Evolutionary conservation across 2,113 vertebrate species (phyloP).

Genomic region (Pterocles gutturalis): DNA sequence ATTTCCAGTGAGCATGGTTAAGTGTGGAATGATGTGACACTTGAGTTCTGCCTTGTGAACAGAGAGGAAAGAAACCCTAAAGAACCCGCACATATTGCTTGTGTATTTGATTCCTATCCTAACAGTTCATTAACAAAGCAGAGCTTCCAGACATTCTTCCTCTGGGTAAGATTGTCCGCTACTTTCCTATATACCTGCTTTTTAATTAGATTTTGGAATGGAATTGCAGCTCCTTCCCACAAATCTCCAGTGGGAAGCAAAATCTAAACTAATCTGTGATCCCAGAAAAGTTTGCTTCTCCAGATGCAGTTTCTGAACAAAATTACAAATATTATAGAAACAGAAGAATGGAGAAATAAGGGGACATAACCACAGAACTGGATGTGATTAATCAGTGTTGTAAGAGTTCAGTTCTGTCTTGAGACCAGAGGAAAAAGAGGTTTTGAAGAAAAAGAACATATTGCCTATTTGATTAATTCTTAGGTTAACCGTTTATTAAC

Average conservation of each 20-base stretch:
- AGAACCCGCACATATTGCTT: not conserved
- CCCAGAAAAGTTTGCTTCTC: conserved; percentile 26
- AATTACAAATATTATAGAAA: conserved; percentile 13
- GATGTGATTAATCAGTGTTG: not conserved
- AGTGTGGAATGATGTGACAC: not conserved
- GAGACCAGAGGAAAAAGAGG: not conserved
- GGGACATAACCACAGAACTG: not conserved
- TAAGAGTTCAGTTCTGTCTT: not conserved
- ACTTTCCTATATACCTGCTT: conserved; percentile 14
- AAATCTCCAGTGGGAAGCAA: conserved; percentile 36
- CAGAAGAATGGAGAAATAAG: not conserved
- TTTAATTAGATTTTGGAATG: conserved; percentile 57
- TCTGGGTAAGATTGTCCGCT: not conserved
- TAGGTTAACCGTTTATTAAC: not conserved
- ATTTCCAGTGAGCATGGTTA: not conserved
- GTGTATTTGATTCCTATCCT: conserved; percentile 31
- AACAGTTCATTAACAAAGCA: conserved; percentile 52
- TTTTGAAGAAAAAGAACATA: not conserved
- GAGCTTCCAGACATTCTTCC: conserved; percentile 37
- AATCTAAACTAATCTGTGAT: conserved; percentile 44
- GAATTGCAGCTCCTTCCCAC: not conserved
- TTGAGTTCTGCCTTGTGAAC: not conserved
- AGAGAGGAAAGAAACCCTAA: not conserved
- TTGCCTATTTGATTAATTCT: not conserved
- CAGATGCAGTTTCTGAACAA: conserved; percentile 31